Evolutionary conservation across 2,113 vertebrate genomes (phyloP), one percentile per base, ranked within the genome.

Genomic region (Dissostichus mawsoni): DNA sequence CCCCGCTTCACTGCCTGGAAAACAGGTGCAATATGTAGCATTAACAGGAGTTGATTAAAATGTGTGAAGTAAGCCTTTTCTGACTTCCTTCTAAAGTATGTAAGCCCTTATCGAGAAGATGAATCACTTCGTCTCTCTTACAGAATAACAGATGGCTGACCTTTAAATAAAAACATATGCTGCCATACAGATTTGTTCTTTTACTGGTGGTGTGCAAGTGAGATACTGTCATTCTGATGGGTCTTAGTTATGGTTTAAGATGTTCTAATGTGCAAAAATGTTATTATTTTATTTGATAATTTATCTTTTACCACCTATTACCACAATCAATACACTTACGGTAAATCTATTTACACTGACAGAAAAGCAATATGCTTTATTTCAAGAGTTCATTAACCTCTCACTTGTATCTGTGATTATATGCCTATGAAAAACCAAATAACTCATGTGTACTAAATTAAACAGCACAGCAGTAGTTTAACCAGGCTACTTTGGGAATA

Each of bases 1-100:
- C 90, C 95, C 97, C 10, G 90, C 23, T 89, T 96, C 96, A 89
- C 84, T 96, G 73, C 95, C 97, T 98, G 91, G 45, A 81, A 55
- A 83, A 86, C 23, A 90, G 44, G 64, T 16, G 4, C 0, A 74
- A 68, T 6, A 53, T 18, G 11, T 6, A 75, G 14, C 10, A 45
- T 67, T 29, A 51, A 33, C 18, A 33, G 17, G 12, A 69, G 58
- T 10, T 67, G 20, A 41, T 23, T 53, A 50, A 50, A n/a, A 23
- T n/a, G 5, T 25, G 4, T 47, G 17, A 20, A 3, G 3, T 17
- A 58, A 57, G 9, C 10, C 8, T 36, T 8, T 50, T 52, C 12
- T 23, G 23, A 23, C 3, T 36, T 65, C 0, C 56, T 23, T 55
- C 17, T 61, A 45, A 18, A 41, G 12, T 8, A 16, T 14, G 8